These are phyloP conservation scores for Tribolium freemani DNA, from an alignment of 2,888 invertebrate genomes.

Conservation along the genomic window DNA sequence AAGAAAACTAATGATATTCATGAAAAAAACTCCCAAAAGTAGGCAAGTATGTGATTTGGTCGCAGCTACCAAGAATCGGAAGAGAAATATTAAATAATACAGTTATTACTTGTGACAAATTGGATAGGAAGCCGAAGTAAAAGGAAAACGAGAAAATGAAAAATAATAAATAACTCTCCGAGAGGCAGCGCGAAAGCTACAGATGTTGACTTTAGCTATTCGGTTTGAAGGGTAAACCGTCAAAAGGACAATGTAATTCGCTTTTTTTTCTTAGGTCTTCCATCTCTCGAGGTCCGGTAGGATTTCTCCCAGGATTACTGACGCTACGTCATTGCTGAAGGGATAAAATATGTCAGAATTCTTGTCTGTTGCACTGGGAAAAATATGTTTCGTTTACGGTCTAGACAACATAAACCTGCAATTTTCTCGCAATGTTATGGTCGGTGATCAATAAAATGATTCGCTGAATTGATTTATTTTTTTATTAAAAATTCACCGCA, in stretches of 20 bases:
- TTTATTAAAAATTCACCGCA: slow-evolving; percentile 15
- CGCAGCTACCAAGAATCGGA: slow-evolving; percentile 19
- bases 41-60: slow-evolving; percentile 12
- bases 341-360: slow-evolving; percentile 38
- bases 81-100: slow-evolving; percentile 48
- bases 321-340: slow-evolving; percentile 47
- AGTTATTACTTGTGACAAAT: slow-evolving; percentile 47
- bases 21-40: slow-evolving; percentile 27
- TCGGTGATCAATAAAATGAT: slow-evolving; percentile 5
- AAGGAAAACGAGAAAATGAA: slow-evolving; percentile 49
- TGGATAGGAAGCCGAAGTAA: slow-evolving; percentile 43
- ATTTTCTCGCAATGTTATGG: slow-evolving; percentile 24
- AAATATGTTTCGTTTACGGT: slow-evolving; percentile 24
- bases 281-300: slow-evolving; percentile 44
- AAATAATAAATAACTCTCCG: slow-evolving; percentile 49
- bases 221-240: slow-evolving; percentile 51
- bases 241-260: slow-evolving; percentile 53
- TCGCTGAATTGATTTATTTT: slow-evolving; percentile 10
- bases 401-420: slow-evolving; percentile 17
- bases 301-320: slow-evolving; percentile 51
- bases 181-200: slow-evolving; percentile 52
- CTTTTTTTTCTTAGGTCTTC: slow-evolving; percentile 46
- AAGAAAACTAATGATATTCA: slow-evolving; percentile 22
- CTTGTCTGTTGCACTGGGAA: slow-evolving; percentile 21
- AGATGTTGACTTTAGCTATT: slow-evolving; percentile 50